phyloP scores from a whole-genome alignment of 2,113 vertebrate species.

The Ia io region DNA sequence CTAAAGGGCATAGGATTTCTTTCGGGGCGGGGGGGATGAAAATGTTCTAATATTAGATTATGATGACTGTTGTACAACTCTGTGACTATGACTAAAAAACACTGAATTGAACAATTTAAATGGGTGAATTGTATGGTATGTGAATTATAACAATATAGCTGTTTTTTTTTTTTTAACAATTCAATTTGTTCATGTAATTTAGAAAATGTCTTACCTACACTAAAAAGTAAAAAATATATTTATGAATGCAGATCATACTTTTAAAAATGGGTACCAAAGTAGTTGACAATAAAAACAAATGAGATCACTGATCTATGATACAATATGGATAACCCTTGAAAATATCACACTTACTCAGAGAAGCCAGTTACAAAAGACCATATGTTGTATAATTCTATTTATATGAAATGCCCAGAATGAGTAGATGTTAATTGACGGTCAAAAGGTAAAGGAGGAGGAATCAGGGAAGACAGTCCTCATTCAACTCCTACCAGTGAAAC shows the following conservation, averaged over 20 bases:
- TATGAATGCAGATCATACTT: background rate
- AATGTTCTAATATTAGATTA: constrained; percentile 32
- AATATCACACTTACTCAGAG: too few relatives aligned
- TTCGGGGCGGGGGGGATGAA: background rate
- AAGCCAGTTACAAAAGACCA: too few relatives aligned
- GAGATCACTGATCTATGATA: too few relatives aligned
- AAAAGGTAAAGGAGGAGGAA: background rate
- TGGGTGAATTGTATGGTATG: background rate
- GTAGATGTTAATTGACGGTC: background rate
- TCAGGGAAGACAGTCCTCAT: background rate
- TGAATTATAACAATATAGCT: background rate
- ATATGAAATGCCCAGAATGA: background rate
- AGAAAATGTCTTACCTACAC: background rate
- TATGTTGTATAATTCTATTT: too few relatives aligned
- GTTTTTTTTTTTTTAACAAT: background rate
- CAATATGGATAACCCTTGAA: too few relatives aligned
- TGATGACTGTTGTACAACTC: background rate
- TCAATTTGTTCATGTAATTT: background rate
- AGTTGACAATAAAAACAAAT: too few relatives aligned
- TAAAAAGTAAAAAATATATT: constrained; percentile 12
- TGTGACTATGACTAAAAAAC: constrained; percentile 18
- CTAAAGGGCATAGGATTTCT: constrained; percentile 10
- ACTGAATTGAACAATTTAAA: background rate
- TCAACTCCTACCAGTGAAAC: background rate
- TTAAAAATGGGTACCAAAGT: background rate